phyloP scores from a whole-genome alignment of 2,797 vertebrate species.

The Sciurus carolinensis region DNA sequence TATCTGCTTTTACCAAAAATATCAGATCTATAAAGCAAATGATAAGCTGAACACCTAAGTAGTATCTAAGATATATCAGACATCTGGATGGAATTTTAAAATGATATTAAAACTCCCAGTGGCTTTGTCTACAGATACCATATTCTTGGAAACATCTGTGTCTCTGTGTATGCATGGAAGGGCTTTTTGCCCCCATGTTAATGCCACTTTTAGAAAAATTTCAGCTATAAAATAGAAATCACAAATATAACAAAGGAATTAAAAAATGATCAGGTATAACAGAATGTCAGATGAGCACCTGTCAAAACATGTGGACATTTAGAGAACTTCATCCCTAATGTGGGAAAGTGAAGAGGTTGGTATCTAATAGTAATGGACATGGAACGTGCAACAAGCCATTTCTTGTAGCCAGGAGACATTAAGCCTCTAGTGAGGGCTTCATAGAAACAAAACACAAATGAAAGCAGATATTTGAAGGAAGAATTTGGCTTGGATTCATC shows the following conservation, averaged over 20 bases:
- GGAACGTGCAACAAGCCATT: background rate
- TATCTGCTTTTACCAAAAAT: conserved; percentile 20
- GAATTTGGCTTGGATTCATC: background rate
- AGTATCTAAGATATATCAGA: background rate
- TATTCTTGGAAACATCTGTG: conserved; percentile 25
- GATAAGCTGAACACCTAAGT: background rate
- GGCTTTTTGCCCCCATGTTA: rapidly evolving
- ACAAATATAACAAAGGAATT: background rate
- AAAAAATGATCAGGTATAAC: background rate
- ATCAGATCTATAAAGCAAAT: conserved; percentile 36
- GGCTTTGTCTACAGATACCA: conserved; percentile 35
- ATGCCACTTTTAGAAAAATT: conserved; percentile 4
- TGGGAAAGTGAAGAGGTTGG: background rate
- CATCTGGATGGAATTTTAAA: conserved; percentile 62
- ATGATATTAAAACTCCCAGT: conserved; percentile 42
- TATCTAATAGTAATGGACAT: background rate
- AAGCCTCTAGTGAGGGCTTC: background rate
- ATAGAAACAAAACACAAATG: conserved; percentile 27
- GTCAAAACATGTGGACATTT: background rate
- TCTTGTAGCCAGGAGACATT: background rate
- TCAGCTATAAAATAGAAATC: background rate
- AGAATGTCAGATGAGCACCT: background rate
- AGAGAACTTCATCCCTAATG: background rate
- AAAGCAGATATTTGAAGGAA: conserved; percentile 26
- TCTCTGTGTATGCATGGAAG: background rate